Conservation (phyloP, 2,888 invertebrate species). For the Brassicogethes aeneus region DNA sequence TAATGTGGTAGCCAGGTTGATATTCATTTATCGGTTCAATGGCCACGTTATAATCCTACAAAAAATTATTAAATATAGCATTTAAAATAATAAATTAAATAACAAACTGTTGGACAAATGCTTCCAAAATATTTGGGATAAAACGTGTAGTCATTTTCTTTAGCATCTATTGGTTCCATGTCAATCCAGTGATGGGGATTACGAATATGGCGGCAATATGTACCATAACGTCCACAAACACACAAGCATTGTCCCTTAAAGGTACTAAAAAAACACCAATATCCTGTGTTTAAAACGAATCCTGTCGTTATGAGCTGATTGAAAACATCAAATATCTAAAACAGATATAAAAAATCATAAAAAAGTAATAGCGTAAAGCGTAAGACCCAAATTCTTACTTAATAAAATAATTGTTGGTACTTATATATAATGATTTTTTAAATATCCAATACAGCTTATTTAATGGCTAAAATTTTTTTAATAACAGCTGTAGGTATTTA, state of each 20-base stretch:
- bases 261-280: neutral
- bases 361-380: no score
- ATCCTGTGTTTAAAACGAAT: neutral
- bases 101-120: neutral
- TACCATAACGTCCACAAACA: neutral
- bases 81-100: neutral
- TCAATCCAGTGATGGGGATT: neutral
- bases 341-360: neutral
- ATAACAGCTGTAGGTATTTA: no score
- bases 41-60: neutral
- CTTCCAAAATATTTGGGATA: conserved; percentile 1
- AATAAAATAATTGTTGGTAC: no score
- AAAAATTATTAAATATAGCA: neutral
- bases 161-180: neutral
- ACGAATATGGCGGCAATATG: neutral
- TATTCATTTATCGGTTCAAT: neutral
- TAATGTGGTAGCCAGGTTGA: neutral
- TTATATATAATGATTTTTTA: no score
- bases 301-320: neutral
- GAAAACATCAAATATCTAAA: neutral
- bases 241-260: neutral
- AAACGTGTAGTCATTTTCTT: neutral
- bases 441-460: no score
- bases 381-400: no score
- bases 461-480: no score